Evolutionary conservation across 2,797 vertebrate species (phyloP).

Genomic region (Parauchenoglanis punctatus): DNA sequence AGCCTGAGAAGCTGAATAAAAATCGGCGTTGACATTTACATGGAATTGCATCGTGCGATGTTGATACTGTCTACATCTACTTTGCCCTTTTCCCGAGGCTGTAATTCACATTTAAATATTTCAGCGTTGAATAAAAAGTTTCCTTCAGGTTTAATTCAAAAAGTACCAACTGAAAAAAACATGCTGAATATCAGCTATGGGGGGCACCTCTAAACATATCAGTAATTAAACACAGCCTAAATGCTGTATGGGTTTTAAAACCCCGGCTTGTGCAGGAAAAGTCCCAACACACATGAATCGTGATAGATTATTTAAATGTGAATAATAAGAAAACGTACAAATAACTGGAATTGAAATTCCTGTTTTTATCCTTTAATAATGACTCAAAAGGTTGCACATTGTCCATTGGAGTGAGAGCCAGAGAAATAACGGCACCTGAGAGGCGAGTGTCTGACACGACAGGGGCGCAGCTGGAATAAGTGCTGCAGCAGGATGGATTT

Average conservation of each 20-base stretch:
- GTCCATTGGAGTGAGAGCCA: not conserved
- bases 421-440: not conserved
- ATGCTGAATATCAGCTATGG: no score
- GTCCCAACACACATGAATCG: not conserved
- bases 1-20: constrained; percentile 16
- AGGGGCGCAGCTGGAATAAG: not conserved
- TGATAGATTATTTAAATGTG: not conserved
- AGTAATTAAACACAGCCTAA: not conserved
- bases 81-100: constrained; percentile 23
- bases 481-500: not conserved
- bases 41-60: constrained; percentile 1
- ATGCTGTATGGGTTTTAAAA: not conserved
- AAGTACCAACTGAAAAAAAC: not conserved
- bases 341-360: not conserved
- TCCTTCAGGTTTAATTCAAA: not conserved
- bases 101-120: constrained; percentile 1
- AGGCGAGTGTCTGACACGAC: not conserved
- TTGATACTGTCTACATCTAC: constrained; percentile 3
- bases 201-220: not conserved
- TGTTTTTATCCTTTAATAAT: not conserved
- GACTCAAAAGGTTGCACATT: not conserved
- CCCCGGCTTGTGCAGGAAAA: not conserved
- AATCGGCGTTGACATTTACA: constrained; percentile 33
- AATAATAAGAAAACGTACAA: not conserved
- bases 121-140: not conserved